These are phyloP conservation scores for Loriculus beryllinus DNA, from an alignment of 2,797 vertebrate genomes.

Conservation along the genomic window DNA sequence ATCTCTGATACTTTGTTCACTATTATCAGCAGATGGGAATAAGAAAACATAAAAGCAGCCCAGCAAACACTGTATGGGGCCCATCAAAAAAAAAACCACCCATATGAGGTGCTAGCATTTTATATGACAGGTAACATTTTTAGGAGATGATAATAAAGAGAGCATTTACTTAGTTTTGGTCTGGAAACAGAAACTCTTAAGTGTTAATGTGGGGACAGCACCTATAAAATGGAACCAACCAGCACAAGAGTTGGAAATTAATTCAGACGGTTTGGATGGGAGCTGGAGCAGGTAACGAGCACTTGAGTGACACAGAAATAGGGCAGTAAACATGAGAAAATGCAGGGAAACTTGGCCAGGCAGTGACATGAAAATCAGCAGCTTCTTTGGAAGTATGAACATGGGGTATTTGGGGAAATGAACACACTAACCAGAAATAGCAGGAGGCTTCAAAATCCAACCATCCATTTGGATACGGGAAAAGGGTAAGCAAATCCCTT, in stretches of 20 bases:
- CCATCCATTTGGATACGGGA: not conserved
- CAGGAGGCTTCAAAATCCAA: not conserved
- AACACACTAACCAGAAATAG: not conserved
- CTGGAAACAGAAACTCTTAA: not conserved
- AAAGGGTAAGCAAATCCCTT: not conserved
- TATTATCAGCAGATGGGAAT: not conserved
- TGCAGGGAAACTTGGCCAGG: not conserved
- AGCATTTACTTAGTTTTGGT: not conserved
- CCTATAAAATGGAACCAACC: not conserved
- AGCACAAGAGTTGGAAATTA: not conserved
- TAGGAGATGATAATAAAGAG: not conserved
- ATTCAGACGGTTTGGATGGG: fast-evolving
- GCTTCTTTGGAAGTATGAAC: not conserved
- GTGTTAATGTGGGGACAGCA: not conserved
- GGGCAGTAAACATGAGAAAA: not conserved
- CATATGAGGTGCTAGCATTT: not conserved
- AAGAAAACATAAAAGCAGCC: not conserved
- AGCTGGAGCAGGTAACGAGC: not conserved
- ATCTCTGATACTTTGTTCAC: not conserved
- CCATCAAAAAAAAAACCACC: not conserved
- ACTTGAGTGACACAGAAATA: not conserved
- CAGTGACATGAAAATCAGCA: not conserved
- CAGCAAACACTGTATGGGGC: not conserved
- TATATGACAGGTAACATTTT: not conserved
- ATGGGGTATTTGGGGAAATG: not conserved